A percentile compares a stretch with the other conserved stretches of the same genome.
Conservation (phyloP, 2,888 invertebrate genomes). For the Rhopalosiphum nymphaeae region DNA sequence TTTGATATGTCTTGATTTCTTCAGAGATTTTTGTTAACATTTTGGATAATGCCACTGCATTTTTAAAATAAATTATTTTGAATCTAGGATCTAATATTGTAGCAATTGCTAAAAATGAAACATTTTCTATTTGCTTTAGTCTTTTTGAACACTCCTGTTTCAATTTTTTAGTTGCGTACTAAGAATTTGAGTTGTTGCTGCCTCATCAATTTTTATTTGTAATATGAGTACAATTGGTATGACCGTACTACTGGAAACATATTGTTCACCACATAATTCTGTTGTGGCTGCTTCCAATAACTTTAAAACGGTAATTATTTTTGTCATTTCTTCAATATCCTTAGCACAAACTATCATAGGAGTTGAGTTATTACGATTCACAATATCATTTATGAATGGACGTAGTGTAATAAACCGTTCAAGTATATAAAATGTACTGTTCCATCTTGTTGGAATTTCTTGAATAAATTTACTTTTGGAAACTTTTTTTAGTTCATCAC, state of each 20-base stretch:
- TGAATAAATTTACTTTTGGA: conserved; percentile 27
- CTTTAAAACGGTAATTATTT: conserved; percentile 6
- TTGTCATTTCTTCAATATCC: neutral
- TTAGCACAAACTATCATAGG: conserved; percentile 42
- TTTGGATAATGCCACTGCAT: conserved; percentile 14
- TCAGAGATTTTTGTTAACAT: conserved; percentile 11
- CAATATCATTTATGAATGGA: conserved; percentile 30
- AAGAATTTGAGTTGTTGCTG: conserved; percentile 16
- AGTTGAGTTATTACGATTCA: conserved; percentile 33
- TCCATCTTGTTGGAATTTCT: conserved; percentile 29
- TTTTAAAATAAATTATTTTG: conserved; percentile 21
- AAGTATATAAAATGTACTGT: conserved; percentile 34
- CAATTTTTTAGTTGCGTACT: conserved; percentile 22
- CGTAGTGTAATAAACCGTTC: conserved; percentile 16
- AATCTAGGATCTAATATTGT: conserved; percentile 35
- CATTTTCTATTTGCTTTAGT: conserved; percentile 10
- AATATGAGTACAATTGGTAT: conserved; percentile 14
- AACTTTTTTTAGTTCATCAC: neutral
- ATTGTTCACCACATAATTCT: conserved; percentile 27
- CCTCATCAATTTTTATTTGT: conserved; percentile 20
- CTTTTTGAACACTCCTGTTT: neutral
- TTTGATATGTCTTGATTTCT: neutral
- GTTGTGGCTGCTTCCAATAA: conserved; percentile 10
- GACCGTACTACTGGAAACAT: conserved; percentile 29
- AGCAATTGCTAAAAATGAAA: conserved; percentile 33